A percentile compares a stretch with the other conserved stretches of the same genome.
Conservation (phyloP, 2,113 vertebrate genomes). For the Vidua macroura region DNA sequence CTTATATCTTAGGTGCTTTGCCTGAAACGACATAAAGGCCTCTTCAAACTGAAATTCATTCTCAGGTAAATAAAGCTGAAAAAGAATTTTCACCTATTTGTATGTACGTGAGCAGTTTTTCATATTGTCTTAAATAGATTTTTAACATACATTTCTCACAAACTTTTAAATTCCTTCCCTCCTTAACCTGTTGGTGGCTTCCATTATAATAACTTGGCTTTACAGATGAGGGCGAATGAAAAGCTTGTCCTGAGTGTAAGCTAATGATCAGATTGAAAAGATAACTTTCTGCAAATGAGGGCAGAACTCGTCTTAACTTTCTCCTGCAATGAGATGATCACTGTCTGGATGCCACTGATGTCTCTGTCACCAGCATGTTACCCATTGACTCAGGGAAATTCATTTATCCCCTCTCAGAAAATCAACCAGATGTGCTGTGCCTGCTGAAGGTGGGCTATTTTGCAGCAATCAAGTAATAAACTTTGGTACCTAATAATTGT, state of each 20-base stretch:
- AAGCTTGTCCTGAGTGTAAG: background rate
- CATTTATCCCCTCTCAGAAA: background rate
- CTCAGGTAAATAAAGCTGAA: conserved; percentile 84
- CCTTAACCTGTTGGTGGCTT: background rate
- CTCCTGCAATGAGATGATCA: background rate
- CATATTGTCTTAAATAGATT: conserved; percentile 63
- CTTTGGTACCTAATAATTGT: background rate
- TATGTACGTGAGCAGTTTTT: conserved; percentile 73
- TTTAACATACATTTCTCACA: background rate
- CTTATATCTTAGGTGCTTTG: conserved; percentile 79
- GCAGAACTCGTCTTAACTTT: background rate
- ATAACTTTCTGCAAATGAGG: background rate
- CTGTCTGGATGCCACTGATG: background rate
- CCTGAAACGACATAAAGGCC: conserved; percentile 79
- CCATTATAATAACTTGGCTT: background rate
- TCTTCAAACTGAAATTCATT: conserved; percentile 83
- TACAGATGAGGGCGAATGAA: background rate
- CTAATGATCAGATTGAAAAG: background rate
- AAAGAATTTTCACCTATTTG: conserved; percentile 73
- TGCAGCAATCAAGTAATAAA: background rate
- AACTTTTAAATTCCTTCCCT: background rate
- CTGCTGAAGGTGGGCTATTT: background rate
- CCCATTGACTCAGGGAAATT: background rate
- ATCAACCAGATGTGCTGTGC: background rate
- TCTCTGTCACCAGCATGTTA: background rate